Evolutionary conservation across 2,797 vertebrate species (phyloP).

Genomic region (Cercopithecus neglectus): DNA sequence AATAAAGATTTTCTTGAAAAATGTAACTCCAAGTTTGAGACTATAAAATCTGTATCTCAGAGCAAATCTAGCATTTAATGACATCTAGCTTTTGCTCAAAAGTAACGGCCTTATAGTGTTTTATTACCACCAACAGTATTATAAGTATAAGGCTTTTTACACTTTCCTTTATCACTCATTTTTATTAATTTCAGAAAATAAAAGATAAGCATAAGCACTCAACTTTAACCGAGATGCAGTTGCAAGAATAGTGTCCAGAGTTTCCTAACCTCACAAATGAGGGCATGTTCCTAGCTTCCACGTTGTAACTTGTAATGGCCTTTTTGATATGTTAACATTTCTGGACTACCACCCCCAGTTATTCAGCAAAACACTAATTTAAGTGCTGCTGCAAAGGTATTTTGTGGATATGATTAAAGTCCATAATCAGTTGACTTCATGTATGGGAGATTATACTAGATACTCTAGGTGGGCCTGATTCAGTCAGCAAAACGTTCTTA

Average conservation of each 20-base stretch:
- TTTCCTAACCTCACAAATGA: too few relatives aligned
- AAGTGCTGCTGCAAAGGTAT: background rate
- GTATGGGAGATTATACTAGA: background rate
- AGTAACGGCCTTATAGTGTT: background rate
- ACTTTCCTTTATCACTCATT: background rate
- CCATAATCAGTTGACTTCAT: background rate
- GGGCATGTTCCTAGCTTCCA: background rate
- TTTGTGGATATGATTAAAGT: background rate
- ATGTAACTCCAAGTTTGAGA: background rate
- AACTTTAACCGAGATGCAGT: background rate
- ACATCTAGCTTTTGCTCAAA: background rate
- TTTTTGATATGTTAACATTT: background rate
- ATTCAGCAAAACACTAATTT: background rate
- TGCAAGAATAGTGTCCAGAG: accelerated
- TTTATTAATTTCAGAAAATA: background rate
- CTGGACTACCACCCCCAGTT: too few relatives aligned
- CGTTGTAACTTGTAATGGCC: background rate
- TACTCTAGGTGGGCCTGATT: background rate
- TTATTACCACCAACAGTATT: background rate
- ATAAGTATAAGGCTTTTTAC: background rate
- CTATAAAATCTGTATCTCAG: background rate
- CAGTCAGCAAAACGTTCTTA: background rate
- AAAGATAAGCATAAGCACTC: background rate
- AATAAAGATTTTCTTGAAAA: background rate
- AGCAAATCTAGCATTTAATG: conserved; percentile 18